Evolutionary conservation across 64 coral and sea anemone genomes (phyloP), one percentile per base, ranked within the genome.

Genomic region (Platygyra sinensis): DNA sequence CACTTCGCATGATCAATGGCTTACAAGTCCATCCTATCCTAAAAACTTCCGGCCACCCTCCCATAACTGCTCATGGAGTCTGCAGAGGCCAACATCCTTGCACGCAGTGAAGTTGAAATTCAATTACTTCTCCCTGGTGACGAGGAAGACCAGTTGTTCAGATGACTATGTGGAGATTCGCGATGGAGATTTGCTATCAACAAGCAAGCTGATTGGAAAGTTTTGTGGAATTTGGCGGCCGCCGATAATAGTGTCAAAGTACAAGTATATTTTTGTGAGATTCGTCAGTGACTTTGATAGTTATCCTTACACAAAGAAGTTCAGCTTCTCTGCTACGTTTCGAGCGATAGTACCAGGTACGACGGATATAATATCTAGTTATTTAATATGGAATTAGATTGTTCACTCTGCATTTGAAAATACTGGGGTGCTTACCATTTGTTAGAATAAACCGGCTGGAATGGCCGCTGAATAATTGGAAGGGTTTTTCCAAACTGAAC

Each of bases 191-290:
- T n/a, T n/a, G n/a, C n/a, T n/a, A n/a, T n/a, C n/a, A n/a, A n/a
- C n/a, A n/a, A n/a, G n/a, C 30, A 80, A 60, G 1, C 36, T 90
- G 24, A 74, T 90, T 55, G 65, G 77, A 33, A 79, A 32, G 32
- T 82, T 72, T 73, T 82, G 89, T 33, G 78, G 89, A 20, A 60
- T 12, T 0, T 62, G 51, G 27, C 39, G 5, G 49, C 88, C 88
- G 25, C 88, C 88, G 11, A 55, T 82, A 12, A 90, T 90, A 19
- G 72, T 82, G 18, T 90, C 89, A 10, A 90, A 57, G 50, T 79
- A 80, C 54, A 50, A 22, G 2, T 90, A 74, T 33, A 10, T 90
- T 57, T 90, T 81, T 27, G 55, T 90, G 24, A 82, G 82, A 51
- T 90, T 90, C 31, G 30, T 59, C 28, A 82, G 89, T 20, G 67